Evolutionary conservation across 2,797 vertebrate genomes (phyloP).

Genomic region (Lutra lutra): DNA sequence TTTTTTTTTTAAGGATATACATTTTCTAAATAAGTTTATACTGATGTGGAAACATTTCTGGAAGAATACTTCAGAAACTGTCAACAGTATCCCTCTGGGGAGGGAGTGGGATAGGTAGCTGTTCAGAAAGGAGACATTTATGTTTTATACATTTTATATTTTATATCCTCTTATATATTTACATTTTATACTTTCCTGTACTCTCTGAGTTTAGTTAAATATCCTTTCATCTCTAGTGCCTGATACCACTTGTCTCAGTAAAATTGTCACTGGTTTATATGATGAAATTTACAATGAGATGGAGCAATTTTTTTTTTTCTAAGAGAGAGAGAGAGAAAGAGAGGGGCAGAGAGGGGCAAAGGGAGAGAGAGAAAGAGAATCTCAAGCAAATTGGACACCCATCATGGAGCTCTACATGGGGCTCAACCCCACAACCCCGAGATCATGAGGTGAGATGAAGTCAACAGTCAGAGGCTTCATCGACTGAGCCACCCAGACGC

Average conservation of each 20-base stretch:
- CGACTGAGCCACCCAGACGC: not conserved
- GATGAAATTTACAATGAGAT: not conserved
- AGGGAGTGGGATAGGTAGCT: not conserved
- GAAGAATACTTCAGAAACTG: not conserved
- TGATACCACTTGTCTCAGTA: not conserved
- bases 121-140: not conserved
- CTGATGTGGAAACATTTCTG: not conserved
- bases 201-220: not conserved
- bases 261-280: not conserved
- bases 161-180: not conserved
- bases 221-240: slow-evolving; percentile 19
- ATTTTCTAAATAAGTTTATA: not conserved
- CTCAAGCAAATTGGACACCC: not conserved
- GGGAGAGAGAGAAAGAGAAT: not conserved
- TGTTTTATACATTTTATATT: not conserved
- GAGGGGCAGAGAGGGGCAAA: not conserved
- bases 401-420: not conserved
- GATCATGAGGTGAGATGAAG: not conserved
- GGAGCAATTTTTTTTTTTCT: not conserved
- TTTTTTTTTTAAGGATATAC: not conserved
- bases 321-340: not conserved
- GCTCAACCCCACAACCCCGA: not conserved
- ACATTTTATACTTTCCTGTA: not conserved
- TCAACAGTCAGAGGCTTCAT: not conserved
- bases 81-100: not conserved